Evolutionary conservation across 2,888 invertebrate species (phyloP).

Genomic region (Polyploca ridens): DNA sequence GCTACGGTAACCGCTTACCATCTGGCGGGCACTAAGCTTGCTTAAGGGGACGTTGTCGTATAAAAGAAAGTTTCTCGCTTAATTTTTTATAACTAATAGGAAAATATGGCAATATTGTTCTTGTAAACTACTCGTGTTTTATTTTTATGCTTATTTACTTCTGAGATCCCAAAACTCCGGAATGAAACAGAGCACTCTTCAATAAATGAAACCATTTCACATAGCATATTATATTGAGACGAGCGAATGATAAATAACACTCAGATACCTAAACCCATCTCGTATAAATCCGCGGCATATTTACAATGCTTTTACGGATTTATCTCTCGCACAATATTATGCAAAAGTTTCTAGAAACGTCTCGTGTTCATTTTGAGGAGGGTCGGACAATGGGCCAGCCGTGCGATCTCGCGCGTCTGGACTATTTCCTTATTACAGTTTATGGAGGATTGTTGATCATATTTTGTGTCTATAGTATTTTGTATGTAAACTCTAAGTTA

Average conservation of each 20-base stretch:
- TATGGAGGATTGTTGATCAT: background rate
- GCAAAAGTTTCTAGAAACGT: slow-evolving; percentile 35
- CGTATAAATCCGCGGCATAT: slow-evolving; percentile 20
- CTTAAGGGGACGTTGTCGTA: too few species aligned
- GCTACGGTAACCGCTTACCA: too few species aligned
- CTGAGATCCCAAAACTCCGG: too few species aligned
- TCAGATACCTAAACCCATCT: slow-evolving; percentile 7
- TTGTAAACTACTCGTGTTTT: too few species aligned
- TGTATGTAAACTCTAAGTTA: too few species aligned
- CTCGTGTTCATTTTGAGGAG: slow-evolving; percentile 15
- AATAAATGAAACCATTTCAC: background rate
- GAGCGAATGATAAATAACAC: background rate
- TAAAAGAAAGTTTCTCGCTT: too few species aligned
- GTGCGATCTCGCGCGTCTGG: background rate
- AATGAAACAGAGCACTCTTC: too few species aligned
- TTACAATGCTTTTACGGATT: slow-evolving; percentile 37
- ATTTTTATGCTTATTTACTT: too few species aligned
- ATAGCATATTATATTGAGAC: background rate
- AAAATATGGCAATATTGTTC: too few species aligned
- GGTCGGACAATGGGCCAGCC: background rate
- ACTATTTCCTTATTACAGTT: background rate
- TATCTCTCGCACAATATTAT: slow-evolving; percentile 23
- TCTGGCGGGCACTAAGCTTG: too few species aligned
- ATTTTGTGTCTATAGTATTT: too few species aligned
- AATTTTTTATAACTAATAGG: too few species aligned